Conservation (phyloP, 2,113 vertebrate genomes). For the Oreochromis spilurus region DNA sequence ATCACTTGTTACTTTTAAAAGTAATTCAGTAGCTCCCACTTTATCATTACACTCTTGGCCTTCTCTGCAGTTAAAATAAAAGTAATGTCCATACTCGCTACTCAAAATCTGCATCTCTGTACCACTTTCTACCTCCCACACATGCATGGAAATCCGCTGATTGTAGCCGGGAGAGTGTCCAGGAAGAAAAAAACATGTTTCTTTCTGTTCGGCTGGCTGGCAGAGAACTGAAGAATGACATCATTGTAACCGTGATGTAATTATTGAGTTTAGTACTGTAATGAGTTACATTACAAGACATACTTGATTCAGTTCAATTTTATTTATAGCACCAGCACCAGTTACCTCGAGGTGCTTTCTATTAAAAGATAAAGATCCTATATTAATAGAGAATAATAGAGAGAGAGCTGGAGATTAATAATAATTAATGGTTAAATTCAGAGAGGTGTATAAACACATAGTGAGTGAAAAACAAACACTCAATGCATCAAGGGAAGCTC, state of each 20-base stretch:
- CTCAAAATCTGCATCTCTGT: not conserved
- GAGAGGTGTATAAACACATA: not conserved
- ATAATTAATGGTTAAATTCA: not conserved
- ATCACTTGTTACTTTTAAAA: not conserved
- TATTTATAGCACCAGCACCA: not conserved
- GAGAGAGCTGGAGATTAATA: not conserved
- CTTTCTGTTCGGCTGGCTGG: not conserved
- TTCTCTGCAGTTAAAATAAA: not conserved
- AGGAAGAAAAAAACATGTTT: not conserved
- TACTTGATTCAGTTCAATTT: not conserved
- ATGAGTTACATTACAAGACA: not conserved
- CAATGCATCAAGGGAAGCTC: not conserved
- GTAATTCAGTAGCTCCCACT: not conserved
- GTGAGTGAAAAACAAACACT: not conserved
- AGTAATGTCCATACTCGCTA: not conserved
- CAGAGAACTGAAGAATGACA: not conserved
- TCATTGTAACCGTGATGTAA: not conserved
- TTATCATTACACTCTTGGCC: not conserved
- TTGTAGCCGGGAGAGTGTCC: not conserved
- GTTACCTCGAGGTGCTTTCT: accelerated
- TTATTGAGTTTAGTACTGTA: not conserved
- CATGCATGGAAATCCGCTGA: not conserved
- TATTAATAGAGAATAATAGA: not conserved
- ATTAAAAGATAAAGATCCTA: not conserved
- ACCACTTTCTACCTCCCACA: not conserved